Evolutionary conservation across 2,888 invertebrate genomes (phyloP), one percentile per base, ranked within the genome.

Genomic region (Hofmannophila pseudospretella): DNA sequence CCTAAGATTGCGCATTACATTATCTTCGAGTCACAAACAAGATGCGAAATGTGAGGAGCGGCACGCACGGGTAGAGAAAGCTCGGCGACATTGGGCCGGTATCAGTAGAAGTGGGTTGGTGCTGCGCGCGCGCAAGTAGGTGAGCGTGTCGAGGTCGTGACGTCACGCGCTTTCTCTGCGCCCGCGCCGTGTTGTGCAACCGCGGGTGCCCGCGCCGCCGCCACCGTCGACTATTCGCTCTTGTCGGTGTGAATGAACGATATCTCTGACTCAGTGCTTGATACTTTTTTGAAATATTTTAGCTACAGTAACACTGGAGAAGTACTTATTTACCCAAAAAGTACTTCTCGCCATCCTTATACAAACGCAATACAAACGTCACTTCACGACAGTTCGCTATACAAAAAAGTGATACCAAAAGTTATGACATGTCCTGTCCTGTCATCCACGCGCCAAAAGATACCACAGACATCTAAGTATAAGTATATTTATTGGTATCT

Each of bases 81-180:
- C 76, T 61, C 54, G 52, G 55, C 69, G 74, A 75, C 76, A 79
- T 79, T 79, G 76, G 64, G 64, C 60, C 62, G 59, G 60, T 67
- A 65, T 62, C 56, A 51, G 48, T 51, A 53, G 66, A 81, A 80
- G 79, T 81, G 70, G 81, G 80, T 75, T 78, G 76, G 61, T 72
- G 72, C 51, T 48, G 61, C 64, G 59, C 53, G 55, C 59, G 67
- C 65, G 75, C 80, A 81, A 75, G 70, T 85, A 74, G 85, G 86
- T 86, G 80, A 86, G 75, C 84, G 73, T 82, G 86, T 85, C 86
- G 86, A 86, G 85, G 85, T 74, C 85, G 78, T 84, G 82, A 85
- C 86, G 85, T 84, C 82, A 84, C 56, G 40, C 79, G 85, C 84
- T 85, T 85, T 85, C 82, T 82, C 82, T 76, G 81, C 75, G 78